phyloP scores from a whole-genome alignment of 2,888 invertebrate genomes.

The Prosopocoilus inquinatus region DNA sequence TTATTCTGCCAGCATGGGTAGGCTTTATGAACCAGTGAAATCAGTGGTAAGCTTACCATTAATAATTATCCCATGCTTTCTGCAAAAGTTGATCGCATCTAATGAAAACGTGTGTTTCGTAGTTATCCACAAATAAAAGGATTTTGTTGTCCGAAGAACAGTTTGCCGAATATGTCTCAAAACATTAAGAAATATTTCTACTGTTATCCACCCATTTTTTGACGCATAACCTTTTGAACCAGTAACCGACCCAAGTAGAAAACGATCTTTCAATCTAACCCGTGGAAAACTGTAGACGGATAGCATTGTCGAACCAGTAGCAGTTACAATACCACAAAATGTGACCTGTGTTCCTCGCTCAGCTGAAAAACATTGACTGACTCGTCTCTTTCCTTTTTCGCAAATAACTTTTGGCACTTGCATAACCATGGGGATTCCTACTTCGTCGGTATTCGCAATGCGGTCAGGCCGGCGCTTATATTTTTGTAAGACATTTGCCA shows the following conservation, averaged over 20 bases:
- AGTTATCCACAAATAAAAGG: constrained; percentile 29
- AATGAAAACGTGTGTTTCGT: constrained; percentile 26
- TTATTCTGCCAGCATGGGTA: no score
- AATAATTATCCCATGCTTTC: constrained; percentile 33
- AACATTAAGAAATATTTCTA: constrained; percentile 23
- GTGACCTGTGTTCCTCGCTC: constrained; percentile 34
- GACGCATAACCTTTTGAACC: constrained; percentile 23
- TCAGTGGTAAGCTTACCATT: no score
- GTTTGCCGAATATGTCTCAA: constrained; percentile 26
- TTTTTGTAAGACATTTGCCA: background rate
- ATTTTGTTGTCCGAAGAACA: constrained; percentile 24
- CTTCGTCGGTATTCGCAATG: background rate
- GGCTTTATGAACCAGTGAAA: no score
- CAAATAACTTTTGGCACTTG: constrained; percentile 27
- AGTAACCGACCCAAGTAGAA: constrained; percentile 24
- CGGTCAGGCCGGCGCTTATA: background rate
- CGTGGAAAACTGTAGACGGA: constrained; percentile 34
- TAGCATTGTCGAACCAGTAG: constrained; percentile 30
- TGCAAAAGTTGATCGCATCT: constrained; percentile 20
- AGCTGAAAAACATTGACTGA: constrained; percentile 30
- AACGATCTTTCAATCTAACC: constrained; percentile 25
- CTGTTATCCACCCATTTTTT: constrained; percentile 28
- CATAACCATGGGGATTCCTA: constrained; percentile 19
- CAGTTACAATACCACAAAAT: constrained; percentile 31
- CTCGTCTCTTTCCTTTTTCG: constrained; percentile 20